Evolutionary conservation across 1,140 invertebrate genomes (phyloP).

Genomic region (Coboldia fuscipes): DNA sequence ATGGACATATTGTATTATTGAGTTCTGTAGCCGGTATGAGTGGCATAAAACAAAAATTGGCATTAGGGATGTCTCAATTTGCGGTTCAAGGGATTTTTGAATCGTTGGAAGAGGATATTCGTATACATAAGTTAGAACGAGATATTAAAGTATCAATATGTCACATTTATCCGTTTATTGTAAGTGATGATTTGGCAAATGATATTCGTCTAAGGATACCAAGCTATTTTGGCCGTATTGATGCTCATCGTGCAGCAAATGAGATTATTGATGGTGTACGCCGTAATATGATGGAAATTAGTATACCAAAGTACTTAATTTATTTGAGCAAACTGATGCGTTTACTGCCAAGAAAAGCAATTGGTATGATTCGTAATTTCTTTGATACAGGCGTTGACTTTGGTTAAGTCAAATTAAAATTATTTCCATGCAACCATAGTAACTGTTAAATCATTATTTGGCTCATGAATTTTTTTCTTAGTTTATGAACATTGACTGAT

Average conservation of each 20-base stretch:
- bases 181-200: slow-evolving; percentile 24
- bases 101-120: slow-evolving; percentile 32
- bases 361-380: slow-evolving; percentile 33
- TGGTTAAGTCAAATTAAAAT: too few species aligned
- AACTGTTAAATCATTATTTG: too few species aligned
- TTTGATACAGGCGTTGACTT: slow-evolving; percentile 43
- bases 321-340: slow-evolving; percentile 32
- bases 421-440: too few species aligned
- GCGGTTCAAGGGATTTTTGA: slow-evolving; percentile 41
- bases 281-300: slow-evolving; percentile 34
- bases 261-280: slow-evolving; percentile 34
- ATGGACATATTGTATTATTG: slow-evolving; percentile 44
- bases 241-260: slow-evolving; percentile 27
- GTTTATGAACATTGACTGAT: too few species aligned
- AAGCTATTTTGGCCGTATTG: slow-evolving; percentile 39
- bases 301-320: slow-evolving; percentile 33
- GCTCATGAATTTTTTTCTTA: too few species aligned
- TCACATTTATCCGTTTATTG: slow-evolving; percentile 39
- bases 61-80: slow-evolving; percentile 47
- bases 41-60: slow-evolving; percentile 33
- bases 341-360: slow-evolving; percentile 33
- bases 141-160: slow-evolving; percentile 32
- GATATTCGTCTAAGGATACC: slow-evolving; percentile 38
- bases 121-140: slow-evolving; percentile 23
- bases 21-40: slow-evolving; percentile 48